These are phyloP conservation scores for Gobionotothen gibberifrons DNA, from an alignment of 2,797 vertebrate species.

Conservation along the genomic window DNA sequence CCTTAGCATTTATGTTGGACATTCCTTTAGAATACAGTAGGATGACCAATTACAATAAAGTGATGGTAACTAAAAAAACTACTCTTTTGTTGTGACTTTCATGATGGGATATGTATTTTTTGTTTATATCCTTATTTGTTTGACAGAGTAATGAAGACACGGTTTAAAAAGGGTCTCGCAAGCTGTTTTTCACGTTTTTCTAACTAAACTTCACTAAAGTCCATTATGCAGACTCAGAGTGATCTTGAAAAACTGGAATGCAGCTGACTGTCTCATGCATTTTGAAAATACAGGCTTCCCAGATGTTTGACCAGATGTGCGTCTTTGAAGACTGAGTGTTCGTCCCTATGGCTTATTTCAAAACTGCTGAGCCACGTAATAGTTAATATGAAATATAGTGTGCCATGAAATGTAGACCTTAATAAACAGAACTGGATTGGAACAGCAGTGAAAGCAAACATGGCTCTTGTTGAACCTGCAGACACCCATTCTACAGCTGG, in stretches of 20 bases:
- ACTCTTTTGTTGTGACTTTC: background rate
- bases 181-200: background rate
- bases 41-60: background rate
- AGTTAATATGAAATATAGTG: constrained; percentile 20
- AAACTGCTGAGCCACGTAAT: constrained; percentile 31
- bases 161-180: background rate
- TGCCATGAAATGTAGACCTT: constrained; percentile 27
- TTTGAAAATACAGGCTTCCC: background rate
- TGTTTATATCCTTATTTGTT: background rate
- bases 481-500: constrained; percentile 13
- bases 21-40: background rate
- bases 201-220: background rate
- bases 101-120: background rate
- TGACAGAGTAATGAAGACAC: background rate
- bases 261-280: background rate
- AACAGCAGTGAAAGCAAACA: constrained; percentile 35
- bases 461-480: constrained; percentile 29
- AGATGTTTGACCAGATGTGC: constrained; percentile 37
- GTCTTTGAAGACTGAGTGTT: constrained; percentile 1
- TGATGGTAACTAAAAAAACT: background rate
- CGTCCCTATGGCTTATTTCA: background rate
- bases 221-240: fast-evolving
- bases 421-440: constrained; percentile 13
- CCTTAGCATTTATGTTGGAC: background rate
- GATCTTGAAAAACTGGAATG: background rate